A percentile compares a stretch with the other conserved stretches of the same genome.
These are phyloP conservation scores for Anas flavirostris DNA, from an alignment of 2,797 vertebrate species.

Conservation along the genomic window DNA sequence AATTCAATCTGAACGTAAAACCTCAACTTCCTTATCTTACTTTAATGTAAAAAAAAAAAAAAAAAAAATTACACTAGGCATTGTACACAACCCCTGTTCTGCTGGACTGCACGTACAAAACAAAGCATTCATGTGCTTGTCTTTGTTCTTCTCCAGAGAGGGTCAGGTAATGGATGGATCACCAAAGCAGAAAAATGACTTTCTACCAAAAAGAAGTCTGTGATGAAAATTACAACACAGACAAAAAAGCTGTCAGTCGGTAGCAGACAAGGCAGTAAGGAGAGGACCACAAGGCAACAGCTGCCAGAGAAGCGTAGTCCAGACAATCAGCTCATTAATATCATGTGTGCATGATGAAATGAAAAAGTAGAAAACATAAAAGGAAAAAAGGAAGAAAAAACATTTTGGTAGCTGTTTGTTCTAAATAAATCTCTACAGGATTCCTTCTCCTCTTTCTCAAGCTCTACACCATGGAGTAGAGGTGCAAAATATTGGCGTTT, in stretches of 20 bases:
- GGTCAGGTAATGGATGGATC: neutral
- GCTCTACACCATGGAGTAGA: neutral
- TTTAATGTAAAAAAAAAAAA: neutral
- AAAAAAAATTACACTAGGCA: neutral
- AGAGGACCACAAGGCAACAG: neutral
- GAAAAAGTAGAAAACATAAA: neutral
- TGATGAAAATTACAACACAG: neutral
- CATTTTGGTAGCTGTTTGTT: neutral
- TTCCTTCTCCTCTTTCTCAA: neutral
- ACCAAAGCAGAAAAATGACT: neutral
- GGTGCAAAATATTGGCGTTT: neutral
- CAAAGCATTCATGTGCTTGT: neutral
- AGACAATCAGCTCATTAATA: neutral
- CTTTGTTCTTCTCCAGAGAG: neutral
- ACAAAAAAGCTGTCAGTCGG: neutral
- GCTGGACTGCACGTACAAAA: neutral
- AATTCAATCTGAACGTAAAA: neutral
- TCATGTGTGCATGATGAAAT: neutral
- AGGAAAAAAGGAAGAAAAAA: neutral
- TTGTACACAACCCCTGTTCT: neutral
- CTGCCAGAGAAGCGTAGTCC: neutral
- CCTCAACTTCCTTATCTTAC: neutral
- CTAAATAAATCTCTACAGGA: neutral
- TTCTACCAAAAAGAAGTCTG: neutral
- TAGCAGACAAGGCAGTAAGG: neutral